Evolutionary conservation across 2,888 invertebrate species (phyloP).

Genomic region (Nipponacmea schrenckii): DNA sequence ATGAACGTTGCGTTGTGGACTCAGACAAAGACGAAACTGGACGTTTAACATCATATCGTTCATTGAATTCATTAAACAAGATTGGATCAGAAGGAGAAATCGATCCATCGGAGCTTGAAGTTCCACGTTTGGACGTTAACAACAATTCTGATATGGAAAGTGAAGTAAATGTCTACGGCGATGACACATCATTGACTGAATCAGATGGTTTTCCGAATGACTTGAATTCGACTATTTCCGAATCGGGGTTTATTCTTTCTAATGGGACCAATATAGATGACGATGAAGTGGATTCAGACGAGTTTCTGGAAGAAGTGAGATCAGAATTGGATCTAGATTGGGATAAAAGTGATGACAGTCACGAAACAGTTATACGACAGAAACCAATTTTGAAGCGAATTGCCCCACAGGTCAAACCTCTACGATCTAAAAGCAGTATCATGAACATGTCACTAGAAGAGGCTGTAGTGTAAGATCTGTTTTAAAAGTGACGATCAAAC

Average conservation of each 20-base stretch:
- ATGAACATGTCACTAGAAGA: not conserved
- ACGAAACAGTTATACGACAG: not conserved
- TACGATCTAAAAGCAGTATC: not conserved
- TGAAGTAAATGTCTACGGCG: not conserved
- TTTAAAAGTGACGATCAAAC: no score
- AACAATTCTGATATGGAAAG: not conserved
- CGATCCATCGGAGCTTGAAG: not conserved
- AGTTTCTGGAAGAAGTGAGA: not conserved
- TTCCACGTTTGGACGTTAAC: not conserved
- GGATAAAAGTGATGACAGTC: not conserved
- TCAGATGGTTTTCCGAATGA: not conserved
- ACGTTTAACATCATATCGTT: conserved; percentile 2
- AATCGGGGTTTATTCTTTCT: not conserved
- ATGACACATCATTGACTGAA: not conserved
- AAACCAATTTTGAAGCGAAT: not conserved
- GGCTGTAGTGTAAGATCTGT: not conserved
- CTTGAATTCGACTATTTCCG: not conserved
- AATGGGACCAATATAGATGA: not conserved
- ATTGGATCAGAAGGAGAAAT: not conserved
- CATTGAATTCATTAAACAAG: not conserved
- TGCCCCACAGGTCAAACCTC: no score
- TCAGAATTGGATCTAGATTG: not conserved
- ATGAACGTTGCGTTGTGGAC: not conserved
- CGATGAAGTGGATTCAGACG: not conserved
- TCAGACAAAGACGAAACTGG: not conserved